Conservation (phyloP, 2,797 vertebrate genomes). For the Acipenser oxyrinchus region DNA sequence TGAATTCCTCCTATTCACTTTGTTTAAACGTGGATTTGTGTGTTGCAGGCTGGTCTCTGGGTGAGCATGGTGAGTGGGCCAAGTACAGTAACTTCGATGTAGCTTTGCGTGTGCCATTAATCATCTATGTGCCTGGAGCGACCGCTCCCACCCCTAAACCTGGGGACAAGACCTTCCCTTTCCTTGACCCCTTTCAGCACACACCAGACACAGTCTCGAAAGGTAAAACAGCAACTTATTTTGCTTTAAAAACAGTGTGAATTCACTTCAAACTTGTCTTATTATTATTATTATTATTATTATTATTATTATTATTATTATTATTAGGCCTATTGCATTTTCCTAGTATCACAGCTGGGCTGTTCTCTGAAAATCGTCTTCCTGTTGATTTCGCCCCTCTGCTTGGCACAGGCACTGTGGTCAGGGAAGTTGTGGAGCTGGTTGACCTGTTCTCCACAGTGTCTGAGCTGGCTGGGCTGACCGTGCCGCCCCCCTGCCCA, state of each 20-base stretch:
- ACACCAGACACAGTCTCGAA: too few species aligned
- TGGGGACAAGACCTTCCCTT: constrained; percentile 58
- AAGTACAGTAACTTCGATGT: constrained; percentile 96
- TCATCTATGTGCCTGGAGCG: constrained; percentile 75
- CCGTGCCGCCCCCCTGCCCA: constrained; percentile 53
- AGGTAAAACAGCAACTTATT: too few species aligned
- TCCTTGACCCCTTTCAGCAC: constrained; percentile 58
- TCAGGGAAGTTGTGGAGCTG: constrained; percentile 60
- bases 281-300: too few species aligned
- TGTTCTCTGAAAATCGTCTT: too few species aligned
- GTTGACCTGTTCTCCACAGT: too few species aligned
- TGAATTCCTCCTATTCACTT: too few species aligned
- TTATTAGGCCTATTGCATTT: too few species aligned
- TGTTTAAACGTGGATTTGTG: too few species aligned
- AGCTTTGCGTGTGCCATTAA: constrained; percentile 75
- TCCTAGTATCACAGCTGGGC: too few species aligned
- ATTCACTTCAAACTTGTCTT: background rate
- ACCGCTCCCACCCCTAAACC: constrained; percentile 32
- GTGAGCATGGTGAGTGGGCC: constrained; percentile 95
- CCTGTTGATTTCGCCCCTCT: too few species aligned
- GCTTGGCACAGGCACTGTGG: too few species aligned
- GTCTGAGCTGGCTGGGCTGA: constrained; percentile 60
- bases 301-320: background rate
- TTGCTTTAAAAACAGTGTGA: too few species aligned
- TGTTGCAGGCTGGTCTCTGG: constrained; percentile 87